Conservation (phyloP, 1,140 invertebrate genomes). For the Trypoxylus dichotomus region DNA sequence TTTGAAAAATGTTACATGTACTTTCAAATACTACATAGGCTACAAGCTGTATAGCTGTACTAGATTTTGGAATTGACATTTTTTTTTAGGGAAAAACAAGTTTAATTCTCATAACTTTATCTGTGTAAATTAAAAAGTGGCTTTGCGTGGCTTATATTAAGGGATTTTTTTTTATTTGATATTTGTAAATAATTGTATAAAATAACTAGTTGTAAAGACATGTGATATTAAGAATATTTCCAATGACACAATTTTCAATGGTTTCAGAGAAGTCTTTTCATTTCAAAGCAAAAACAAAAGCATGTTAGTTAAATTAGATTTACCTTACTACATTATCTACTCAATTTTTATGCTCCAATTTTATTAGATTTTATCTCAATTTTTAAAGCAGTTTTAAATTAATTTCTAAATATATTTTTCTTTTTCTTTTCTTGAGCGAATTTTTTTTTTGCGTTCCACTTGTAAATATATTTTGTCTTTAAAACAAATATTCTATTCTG, state of each 20-base stretch:
- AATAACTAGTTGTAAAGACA: slow-evolving; percentile 27
- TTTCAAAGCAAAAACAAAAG: background rate
- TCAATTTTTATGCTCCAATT: background rate
- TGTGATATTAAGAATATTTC: slow-evolving; percentile 30
- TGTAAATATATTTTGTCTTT: slow-evolving; percentile 31
- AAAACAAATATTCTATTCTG: slow-evolving; percentile 30
- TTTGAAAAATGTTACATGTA: no score
- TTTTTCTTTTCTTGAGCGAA: background rate
- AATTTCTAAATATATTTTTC: background rate
- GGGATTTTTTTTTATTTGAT: slow-evolving; percentile 12
- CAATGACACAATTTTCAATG: slow-evolving; percentile 25
- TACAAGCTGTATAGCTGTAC: background rate
- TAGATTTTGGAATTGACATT: background rate
- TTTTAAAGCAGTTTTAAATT: slow-evolving; percentile 14
- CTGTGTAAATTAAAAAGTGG: slow-evolving; percentile 27
- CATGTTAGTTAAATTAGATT: background rate
- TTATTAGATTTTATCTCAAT: slow-evolving; percentile 1
- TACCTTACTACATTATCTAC: background rate
- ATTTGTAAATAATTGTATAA: slow-evolving; percentile 29
- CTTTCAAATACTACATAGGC: background rate
- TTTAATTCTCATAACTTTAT: background rate
- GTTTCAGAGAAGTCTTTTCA: slow-evolving; percentile 18
- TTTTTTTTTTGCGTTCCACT: slow-evolving; percentile 9
- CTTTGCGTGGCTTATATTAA: slow-evolving; percentile 8
- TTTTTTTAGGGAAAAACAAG: background rate